phyloP scores from a whole-genome alignment of 2,113 vertebrate genomes.

The Plectropomus leopardus region DNA sequence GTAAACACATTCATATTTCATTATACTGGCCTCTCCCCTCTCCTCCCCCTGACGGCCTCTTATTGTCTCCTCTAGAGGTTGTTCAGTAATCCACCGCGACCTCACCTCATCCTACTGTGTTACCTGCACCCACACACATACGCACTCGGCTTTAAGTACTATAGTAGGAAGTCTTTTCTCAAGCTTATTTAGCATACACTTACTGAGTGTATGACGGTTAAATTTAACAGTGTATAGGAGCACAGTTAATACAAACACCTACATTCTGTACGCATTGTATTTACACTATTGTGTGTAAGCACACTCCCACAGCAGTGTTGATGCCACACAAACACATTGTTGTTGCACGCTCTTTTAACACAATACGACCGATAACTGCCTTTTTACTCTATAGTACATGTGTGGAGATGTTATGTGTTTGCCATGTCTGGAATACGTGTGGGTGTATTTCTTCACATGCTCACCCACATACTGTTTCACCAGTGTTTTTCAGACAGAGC shows the following conservation, averaged over 20 bases:
- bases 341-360: slow-evolving; percentile 14
- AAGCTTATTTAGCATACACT: slow-evolving; percentile 36
- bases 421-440: slow-evolving; percentile 30
- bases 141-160: slow-evolving; percentile 44
- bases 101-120: slow-evolving; percentile 58
- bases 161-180: slow-evolving; percentile 46
- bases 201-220: slow-evolving; percentile 35
- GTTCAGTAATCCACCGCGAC: slow-evolving; percentile 68
- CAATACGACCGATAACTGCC: slow-evolving; percentile 26
- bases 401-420: slow-evolving; percentile 11
- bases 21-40: slow-evolving; percentile 68
- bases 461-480: slow-evolving; percentile 40
- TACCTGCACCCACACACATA: slow-evolving; percentile 63
- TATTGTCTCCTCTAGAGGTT: slow-evolving; percentile 75
- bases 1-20: slow-evolving; percentile 83
- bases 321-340: slow-evolving; percentile 13
- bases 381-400: not conserved
- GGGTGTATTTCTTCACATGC: slow-evolving; percentile 23
- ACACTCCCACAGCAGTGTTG: not conserved
- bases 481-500: slow-evolving; percentile 24
- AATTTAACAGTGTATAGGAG: slow-evolving; percentile 47
- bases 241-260: slow-evolving; percentile 40
- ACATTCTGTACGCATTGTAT: slow-evolving; percentile 15
- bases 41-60: slow-evolving; percentile 63
- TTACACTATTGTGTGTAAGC: not conserved